phyloP scores from a whole-genome alignment of 2,888 invertebrate genomes.

The Ecdyonurus torrentis region DNA sequence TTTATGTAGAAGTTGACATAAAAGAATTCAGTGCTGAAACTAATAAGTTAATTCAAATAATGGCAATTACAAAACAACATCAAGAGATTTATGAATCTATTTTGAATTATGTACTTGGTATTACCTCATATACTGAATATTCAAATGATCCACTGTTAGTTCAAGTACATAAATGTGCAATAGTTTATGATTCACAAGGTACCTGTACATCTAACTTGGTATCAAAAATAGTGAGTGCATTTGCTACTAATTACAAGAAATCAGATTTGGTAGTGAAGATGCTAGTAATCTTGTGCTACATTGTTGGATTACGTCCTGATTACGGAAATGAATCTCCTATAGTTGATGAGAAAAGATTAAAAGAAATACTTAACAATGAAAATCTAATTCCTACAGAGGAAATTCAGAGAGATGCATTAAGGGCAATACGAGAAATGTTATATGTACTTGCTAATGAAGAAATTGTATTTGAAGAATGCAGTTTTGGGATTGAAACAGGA shows the following conservation, averaged over 20 bases:
- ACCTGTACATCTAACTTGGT: no score
- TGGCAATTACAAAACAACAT: background rate
- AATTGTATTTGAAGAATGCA: background rate
- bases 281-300: background rate
- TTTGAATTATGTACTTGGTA: background rate
- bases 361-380: no score
- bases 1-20: no score
- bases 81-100: background rate
- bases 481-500: background rate
- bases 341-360: no score
- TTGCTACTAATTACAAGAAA: background rate
- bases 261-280: background rate
- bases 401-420: no score
- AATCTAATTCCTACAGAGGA: no score
- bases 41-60: background rate
- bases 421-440: background rate
- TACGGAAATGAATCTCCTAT: background rate
- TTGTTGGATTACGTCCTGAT: background rate
- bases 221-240: background rate
- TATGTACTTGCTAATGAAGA: background rate
- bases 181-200: no score
- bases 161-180: background rate
- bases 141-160: background rate
- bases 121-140: background rate
- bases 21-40: background rate